These are phyloP conservation scores for Prosopocoilus inquinatus DNA, from an alignment of 2,888 invertebrate species.

Conservation along the genomic window DNA sequence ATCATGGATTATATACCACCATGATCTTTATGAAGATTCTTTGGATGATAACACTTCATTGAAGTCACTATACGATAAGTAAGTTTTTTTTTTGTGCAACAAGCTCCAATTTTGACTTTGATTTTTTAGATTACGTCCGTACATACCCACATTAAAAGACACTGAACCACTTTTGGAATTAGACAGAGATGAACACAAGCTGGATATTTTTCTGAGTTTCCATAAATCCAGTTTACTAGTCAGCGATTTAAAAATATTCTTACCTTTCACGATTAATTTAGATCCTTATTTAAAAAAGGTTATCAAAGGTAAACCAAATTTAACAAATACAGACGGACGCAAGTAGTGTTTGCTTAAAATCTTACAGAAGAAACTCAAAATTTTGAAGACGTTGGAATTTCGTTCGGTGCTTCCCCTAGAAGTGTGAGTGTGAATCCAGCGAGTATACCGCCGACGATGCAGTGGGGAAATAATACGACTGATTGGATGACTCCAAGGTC, in stretches of 20 bases:
- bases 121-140: constrained; percentile 68
- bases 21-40: constrained; percentile 83
- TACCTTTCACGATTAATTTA: constrained; percentile 97
- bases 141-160: constrained; percentile 81
- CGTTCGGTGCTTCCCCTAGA: constrained; percentile 35
- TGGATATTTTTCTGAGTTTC: constrained; percentile 88
- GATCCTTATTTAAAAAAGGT: constrained; percentile 98
- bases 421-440: constrained; percentile 28
- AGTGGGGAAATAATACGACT: constrained; percentile 26
- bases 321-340: not conserved
- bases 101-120: constrained; percentile 2
- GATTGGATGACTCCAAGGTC: constrained; percentile 37
- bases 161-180: constrained; percentile 86
- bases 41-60: constrained; percentile 84
- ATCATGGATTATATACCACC: constrained; percentile 95
- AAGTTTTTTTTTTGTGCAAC: constrained; percentile 41
- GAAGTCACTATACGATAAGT: constrained; percentile 93
- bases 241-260: constrained; percentile 88
- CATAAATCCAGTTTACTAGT: constrained; percentile 83
- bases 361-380: constrained; percentile 67
- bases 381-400: constrained; percentile 58
- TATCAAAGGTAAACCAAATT: constrained; percentile 77
- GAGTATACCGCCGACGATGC: constrained; percentile 6
- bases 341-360: not conserved
- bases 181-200: constrained; percentile 91